These are phyloP conservation scores for Oreotragus oreotragus DNA, from an alignment of 2,113 vertebrate genomes.

Conservation along the genomic window DNA sequence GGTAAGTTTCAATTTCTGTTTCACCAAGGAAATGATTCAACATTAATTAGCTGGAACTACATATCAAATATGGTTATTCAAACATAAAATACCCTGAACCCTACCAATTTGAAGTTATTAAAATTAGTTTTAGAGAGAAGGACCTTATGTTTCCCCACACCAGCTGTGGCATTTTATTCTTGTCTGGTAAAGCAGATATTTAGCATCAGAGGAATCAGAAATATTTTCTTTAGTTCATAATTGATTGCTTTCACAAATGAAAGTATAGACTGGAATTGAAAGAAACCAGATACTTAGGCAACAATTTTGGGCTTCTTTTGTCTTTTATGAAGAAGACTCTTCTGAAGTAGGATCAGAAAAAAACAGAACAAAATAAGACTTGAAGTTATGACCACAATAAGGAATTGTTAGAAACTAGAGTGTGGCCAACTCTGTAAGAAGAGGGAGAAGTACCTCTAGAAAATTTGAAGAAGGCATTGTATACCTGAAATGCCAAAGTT, in stretches of 20 bases:
- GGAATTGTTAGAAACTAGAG: not conserved
- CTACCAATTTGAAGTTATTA: constrained; percentile 90
- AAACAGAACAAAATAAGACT: not conserved
- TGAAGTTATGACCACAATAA: not conserved
- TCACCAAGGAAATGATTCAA: not conserved
- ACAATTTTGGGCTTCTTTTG: constrained; percentile 90
- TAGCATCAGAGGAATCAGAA: constrained; percentile 87
- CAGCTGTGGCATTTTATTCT: constrained; percentile 83
- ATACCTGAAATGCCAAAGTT: not conserved
- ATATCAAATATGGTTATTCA: constrained; percentile 89
- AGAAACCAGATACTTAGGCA: constrained; percentile 91
- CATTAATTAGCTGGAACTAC: not conserved
- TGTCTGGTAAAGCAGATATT: constrained; percentile 91
- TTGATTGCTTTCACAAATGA: constrained; percentile 90
- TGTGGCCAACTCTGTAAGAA: not conserved
- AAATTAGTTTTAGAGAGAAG: constrained; percentile 82
- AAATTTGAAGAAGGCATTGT: not conserved
- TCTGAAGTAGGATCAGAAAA: constrained; percentile 80
- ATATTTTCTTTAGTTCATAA: constrained; percentile 87
- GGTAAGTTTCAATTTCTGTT: not conserved
- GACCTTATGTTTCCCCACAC: constrained; percentile 87
- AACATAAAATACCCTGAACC: constrained; percentile 90
- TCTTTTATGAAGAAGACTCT: constrained; percentile 84
- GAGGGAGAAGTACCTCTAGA: not conserved
- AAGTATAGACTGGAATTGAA: constrained; percentile 86